Conservation (phyloP, 2,888 invertebrate species). For the Tipula confusa region DNA sequence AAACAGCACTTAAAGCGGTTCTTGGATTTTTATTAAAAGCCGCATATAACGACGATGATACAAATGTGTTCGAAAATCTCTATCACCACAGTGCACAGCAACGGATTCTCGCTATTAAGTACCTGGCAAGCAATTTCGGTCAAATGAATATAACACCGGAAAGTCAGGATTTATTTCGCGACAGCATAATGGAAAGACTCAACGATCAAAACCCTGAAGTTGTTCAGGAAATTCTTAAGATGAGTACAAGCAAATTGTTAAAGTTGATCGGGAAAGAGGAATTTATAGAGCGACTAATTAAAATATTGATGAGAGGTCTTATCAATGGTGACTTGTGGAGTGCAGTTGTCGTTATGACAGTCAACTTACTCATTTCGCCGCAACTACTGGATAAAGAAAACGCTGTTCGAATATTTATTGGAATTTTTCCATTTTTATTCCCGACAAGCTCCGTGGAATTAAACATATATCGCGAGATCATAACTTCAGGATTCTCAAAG, state of each 20-base stretch:
- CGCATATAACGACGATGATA: slow-evolving; percentile 53
- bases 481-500: neutral
- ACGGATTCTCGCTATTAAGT: slow-evolving; percentile 63
- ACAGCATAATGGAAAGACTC: slow-evolving; percentile 61
- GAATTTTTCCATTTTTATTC: slow-evolving; percentile 60
- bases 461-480: neutral
- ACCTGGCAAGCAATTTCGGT: slow-evolving; percentile 56
- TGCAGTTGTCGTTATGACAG: slow-evolving; percentile 47
- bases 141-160: slow-evolving; percentile 52
- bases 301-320: slow-evolving; percentile 52
- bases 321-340: slow-evolving; percentile 47
- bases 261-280: slow-evolving; percentile 51
- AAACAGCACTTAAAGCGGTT: slow-evolving; percentile 48
- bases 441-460: slow-evolving; percentile 46
- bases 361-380: slow-evolving; percentile 52
- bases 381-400: slow-evolving; percentile 51
- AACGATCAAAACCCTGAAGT: slow-evolving; percentile 63
- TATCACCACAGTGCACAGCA: slow-evolving; percentile 66
- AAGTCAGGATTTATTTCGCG: slow-evolving; percentile 56
- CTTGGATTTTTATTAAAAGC: slow-evolving; percentile 55
- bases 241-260: slow-evolving; percentile 47
- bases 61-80: slow-evolving; percentile 62
- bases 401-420: slow-evolving; percentile 54
- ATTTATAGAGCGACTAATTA: slow-evolving; percentile 52
- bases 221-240: slow-evolving; percentile 54